A percentile compares a stretch with the other conserved stretches of the same genome.
Evolutionary conservation across 2,797 vertebrate genomes (phyloP).

Genomic region (Aselliscus stoliczkanus): DNA sequence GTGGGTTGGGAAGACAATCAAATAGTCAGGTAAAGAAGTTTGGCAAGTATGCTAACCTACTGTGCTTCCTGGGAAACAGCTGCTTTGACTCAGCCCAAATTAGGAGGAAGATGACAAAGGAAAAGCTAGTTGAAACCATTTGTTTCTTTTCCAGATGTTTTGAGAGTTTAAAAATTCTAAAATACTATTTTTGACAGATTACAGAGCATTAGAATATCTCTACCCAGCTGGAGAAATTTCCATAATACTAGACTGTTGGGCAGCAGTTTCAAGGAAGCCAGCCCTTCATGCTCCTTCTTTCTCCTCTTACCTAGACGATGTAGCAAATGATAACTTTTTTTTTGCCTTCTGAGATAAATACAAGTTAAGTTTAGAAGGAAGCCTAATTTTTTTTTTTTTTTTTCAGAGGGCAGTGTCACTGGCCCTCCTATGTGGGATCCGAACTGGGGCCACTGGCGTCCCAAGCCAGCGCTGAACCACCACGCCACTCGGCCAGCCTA

Average conservation of each 20-base stretch:
- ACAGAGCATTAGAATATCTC: background rate
- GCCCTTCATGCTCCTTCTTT: background rate
- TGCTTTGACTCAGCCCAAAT: constrained; percentile 3
- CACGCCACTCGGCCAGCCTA: too few relatives aligned
- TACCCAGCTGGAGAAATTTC: background rate
- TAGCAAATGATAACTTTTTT: background rate
- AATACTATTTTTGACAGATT: background rate
- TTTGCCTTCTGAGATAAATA: background rate
- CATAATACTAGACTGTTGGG: background rate
- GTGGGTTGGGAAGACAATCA: constrained; percentile 5
- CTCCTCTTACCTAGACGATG: background rate
- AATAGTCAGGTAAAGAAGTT: constrained; percentile 15
- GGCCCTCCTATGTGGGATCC: too few relatives aligned
- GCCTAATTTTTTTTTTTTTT: background rate
- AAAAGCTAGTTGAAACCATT: background rate
- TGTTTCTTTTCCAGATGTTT: background rate
- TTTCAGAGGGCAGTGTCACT: too few relatives aligned
- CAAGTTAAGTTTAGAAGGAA: background rate
- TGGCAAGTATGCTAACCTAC: background rate
- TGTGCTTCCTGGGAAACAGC: background rate
- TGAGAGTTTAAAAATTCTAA: background rate
- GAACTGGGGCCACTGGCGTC: too few relatives aligned
- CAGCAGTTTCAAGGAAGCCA: background rate
- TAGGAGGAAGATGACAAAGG: constrained; percentile 1
- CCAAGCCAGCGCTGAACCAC: too few relatives aligned